These are phyloP conservation scores for Coccyzus lansbergi DNA, from an alignment of 2,797 vertebrate species.

Conservation along the genomic window DNA sequence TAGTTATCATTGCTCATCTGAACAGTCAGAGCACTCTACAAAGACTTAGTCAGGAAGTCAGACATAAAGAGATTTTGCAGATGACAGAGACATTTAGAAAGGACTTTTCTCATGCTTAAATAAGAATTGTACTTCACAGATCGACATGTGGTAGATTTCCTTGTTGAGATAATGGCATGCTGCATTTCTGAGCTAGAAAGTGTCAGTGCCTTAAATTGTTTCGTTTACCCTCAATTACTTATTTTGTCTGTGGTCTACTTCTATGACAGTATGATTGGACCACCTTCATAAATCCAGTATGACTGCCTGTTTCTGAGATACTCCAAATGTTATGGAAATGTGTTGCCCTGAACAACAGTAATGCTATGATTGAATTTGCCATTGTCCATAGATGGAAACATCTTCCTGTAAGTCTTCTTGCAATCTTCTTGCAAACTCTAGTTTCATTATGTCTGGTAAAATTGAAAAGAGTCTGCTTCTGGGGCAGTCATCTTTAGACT, in stretches of 20 bases:
- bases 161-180: background rate
- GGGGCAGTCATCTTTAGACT: background rate
- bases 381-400: background rate
- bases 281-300: background rate
- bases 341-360: background rate
- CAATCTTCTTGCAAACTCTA: background rate
- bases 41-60: slow-evolving; percentile 17
- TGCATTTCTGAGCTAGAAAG: background rate
- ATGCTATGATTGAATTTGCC: background rate
- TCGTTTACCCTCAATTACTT: background rate
- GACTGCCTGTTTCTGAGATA: background rate
- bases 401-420: background rate
- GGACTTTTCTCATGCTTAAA: slow-evolving; percentile 26
- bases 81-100: background rate
- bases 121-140: slow-evolving; percentile 12
- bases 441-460: background rate
- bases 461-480: background rate
- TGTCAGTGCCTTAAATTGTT: background rate
- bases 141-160: background rate
- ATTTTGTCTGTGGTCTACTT: background rate
- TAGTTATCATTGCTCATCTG: slow-evolving; percentile 20
- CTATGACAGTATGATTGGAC: background rate
- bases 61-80: background rate
- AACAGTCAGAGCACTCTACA: slow-evolving; percentile 43
- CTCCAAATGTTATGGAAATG: background rate